These are phyloP conservation scores for Cydia pomonella DNA, from an alignment of 1,140 invertebrate species.

Conservation along the genomic window DNA sequence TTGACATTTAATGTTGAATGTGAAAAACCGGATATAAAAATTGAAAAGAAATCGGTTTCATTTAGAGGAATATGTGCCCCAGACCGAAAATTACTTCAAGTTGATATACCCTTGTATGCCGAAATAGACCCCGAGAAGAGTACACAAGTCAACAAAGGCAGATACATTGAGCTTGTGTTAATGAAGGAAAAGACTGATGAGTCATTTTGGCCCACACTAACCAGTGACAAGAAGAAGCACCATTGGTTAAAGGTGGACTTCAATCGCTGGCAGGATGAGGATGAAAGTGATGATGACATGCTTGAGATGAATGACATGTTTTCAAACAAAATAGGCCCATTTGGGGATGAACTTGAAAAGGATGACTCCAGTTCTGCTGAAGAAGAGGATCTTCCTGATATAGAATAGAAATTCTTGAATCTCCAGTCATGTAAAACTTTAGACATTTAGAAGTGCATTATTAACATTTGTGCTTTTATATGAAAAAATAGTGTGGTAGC, in stretches of 20 bases:
- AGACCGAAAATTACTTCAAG: conserved; percentile 91
- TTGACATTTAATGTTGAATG: conserved; percentile 95
- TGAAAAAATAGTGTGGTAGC: conserved; percentile 35
- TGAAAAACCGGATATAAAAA: conserved; percentile 88
- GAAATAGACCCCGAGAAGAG: conserved; percentile 92
- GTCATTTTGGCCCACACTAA: conserved; percentile 93
- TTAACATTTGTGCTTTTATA: conserved; percentile 48
- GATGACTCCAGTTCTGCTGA: conserved; percentile 66
- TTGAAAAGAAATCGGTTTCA: conserved; percentile 89
- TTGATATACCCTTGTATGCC: conserved; percentile 90
- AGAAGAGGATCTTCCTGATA: conserved; percentile 68
- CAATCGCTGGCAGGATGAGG: conserved; percentile 98
- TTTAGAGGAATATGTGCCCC: conserved; percentile 94
- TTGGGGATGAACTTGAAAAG: conserved; percentile 59
- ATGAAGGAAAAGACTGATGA: conserved; percentile 86
- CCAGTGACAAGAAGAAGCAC: conserved; percentile 93
- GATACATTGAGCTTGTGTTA: conserved; percentile 90
- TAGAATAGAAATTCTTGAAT: conserved; percentile 52
- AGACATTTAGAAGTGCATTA: conserved; percentile 41
- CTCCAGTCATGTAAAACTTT: conserved; percentile 39
- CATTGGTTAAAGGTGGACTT: conserved; percentile 99
- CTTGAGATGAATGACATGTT: conserved; percentile 64
- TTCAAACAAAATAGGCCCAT: conserved; percentile 54
- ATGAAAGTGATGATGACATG: conserved; percentile 67
- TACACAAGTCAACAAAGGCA: conserved; percentile 84